Evolutionary conservation across 2,113 vertebrate genomes (phyloP), one percentile per base, ranked within the genome.

Genomic region (Natator depressus): DNA sequence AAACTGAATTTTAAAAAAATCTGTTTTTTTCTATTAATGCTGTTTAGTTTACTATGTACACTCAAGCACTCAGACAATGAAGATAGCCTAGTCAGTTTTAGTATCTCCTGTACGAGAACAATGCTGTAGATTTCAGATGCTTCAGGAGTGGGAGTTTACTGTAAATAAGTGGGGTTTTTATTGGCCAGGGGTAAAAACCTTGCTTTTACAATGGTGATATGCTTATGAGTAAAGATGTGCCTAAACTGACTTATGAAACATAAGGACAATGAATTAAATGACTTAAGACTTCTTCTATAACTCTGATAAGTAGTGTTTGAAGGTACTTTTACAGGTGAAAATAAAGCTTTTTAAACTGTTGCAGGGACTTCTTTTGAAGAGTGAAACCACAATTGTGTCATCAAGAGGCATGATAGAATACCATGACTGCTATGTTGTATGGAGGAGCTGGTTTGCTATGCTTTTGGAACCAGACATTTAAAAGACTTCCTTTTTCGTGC

Each of bases 341-440:
- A 31, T 13, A 31, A 62, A 62, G 24, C 12, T 29, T 62, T 62
- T 62, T 31, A 31, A 62, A 62, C 13, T 4, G 59, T 62, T 62
- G 59, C 29, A 62, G 6, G 13, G 27, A 16, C 59, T 35, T 62
- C 29, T 35, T 31, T 13, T 62, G 59, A 62, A 29, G 59, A 62
- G 14, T 31, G 13, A 62, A 31, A 35, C 59, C 59, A 62, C 59
- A 35, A 3, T 62, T 35, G 29, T 62, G 59, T 13, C 29, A 16
- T 62, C 12, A 14, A 35, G 59, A 62, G 59, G 29, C 59, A 14
- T 35, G 25, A 62, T 31, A 16, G 29, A 31, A 62, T 31, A 16
- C 5, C 29, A 16, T 62, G 29, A 62, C 59, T 35, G 13, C 2
- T 0, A 0, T 8, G 1, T 25, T 75, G 51, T 8, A 47, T 16